phyloP scores from a whole-genome alignment of 1,140 invertebrate species.

The Ctenoplectra terminalis region DNA sequence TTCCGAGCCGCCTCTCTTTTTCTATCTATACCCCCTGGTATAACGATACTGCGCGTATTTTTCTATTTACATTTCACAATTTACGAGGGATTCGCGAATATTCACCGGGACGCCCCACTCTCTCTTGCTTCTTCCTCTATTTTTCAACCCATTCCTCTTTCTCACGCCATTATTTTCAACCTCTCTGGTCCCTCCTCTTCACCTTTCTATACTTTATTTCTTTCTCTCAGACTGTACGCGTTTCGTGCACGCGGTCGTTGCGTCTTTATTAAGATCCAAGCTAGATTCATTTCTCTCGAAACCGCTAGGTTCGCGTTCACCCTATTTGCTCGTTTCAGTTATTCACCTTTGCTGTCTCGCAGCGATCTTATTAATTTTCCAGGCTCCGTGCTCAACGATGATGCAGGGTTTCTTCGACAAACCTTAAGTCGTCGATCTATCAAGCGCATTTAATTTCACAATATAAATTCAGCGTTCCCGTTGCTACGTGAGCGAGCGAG shows the following conservation, averaged over 20 bases:
- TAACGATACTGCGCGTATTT: conserved; percentile 59
- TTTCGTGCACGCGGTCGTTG: conserved; percentile 35
- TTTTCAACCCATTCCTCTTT: not conserved
- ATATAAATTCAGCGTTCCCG: too few species aligned
- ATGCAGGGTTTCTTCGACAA: not conserved
- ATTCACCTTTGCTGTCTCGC: not conserved
- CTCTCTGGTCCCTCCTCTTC: not conserved
- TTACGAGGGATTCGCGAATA: conserved; percentile 55
- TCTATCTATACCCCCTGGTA: conserved; percentile 9
- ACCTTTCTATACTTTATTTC: not conserved
- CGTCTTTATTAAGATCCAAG: conserved; percentile 43
- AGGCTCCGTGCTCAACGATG: not conserved
- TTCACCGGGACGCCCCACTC: conserved; percentile 27
- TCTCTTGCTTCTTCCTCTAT: conserved; percentile 3
- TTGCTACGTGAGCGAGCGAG: not conserved
- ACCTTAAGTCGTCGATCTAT: not conserved
- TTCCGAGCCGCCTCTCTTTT: conserved; percentile 11
- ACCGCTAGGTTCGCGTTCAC: conserved; percentile 16
- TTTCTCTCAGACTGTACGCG: not conserved
- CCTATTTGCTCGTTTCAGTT: not conserved
- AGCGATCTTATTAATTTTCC: conserved; percentile 54
- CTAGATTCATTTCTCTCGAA: conserved; percentile 36
- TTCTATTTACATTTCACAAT: conserved; percentile 63
- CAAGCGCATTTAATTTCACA: not conserved
- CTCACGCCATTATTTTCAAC: conserved; percentile 3